These are phyloP conservation scores for Yoshiicerus persimilis DNA, from an alignment of 1,140 invertebrate species.

Conservation along the genomic window DNA sequence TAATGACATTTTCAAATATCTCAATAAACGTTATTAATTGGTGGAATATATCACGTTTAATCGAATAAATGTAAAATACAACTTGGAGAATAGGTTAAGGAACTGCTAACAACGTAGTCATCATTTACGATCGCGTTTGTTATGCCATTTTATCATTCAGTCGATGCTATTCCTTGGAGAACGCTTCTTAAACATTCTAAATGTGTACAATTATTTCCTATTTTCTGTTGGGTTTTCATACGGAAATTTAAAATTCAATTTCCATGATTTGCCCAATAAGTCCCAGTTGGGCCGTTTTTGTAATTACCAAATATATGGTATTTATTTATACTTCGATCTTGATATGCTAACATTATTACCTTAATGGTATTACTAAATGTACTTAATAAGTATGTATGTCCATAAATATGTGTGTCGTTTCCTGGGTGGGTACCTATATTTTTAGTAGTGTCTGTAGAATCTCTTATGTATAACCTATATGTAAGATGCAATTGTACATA, in stretches of 20 bases:
- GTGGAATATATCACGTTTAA: background rate
- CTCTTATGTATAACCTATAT: background rate
- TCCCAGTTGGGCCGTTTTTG: background rate
- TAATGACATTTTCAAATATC: background rate
- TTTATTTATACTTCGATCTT: background rate
- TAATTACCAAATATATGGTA: background rate
- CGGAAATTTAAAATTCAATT: no score
- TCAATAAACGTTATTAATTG: background rate
- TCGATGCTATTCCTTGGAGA: background rate
- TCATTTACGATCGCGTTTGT: background rate
- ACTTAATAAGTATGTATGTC: background rate
- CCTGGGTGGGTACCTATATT: background rate
- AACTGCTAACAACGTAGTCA: background rate
- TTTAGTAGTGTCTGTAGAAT: background rate
- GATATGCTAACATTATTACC: background rate
- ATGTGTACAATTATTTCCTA: no score
- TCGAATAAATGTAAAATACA: background rate
- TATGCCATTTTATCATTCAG: background rate
- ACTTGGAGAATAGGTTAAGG: background rate
- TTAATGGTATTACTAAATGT: background rate
- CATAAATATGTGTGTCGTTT: background rate
- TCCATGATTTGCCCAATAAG: no score
- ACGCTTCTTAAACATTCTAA: no score
- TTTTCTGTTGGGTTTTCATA: background rate
- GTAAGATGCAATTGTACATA: background rate